A percentile compares a stretch with the other conserved stretches of the same genome.
phyloP scores from a whole-genome alignment of 2,113 vertebrate species.

The Suricata suricatta region DNA sequence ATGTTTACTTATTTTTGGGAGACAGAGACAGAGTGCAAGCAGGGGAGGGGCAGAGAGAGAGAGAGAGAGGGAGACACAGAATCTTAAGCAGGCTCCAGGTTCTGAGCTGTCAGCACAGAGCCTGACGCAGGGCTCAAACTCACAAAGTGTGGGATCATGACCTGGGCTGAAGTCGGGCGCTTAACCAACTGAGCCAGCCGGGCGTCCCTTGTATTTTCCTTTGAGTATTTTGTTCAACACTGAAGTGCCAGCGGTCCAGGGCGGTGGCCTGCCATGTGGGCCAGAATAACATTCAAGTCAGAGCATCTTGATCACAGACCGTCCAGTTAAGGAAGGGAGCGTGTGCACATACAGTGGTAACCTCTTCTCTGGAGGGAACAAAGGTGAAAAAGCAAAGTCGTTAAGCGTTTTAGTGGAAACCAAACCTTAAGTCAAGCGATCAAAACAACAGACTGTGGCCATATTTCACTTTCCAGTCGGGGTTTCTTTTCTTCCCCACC shows the following conservation, averaged over 20 bases:
- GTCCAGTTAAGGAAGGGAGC: fast-evolving
- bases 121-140: too few species aligned
- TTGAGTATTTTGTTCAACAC: neutral
- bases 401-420: slow-evolving; percentile 4
- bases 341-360: fast-evolving
- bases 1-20: too few species aligned
- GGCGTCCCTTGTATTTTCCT: neutral
- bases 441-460: neutral
- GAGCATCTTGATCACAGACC: neutral
- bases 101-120: too few species aligned
- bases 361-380: neutral
- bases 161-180: too few species aligned
- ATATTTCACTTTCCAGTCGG: neutral
- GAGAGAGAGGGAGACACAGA: too few species aligned
- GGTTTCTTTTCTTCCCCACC: neutral
- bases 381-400: neutral
- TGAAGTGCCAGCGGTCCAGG: neutral
- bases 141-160: too few species aligned
- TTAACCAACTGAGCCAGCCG: too few species aligned
- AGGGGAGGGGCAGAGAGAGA: too few species aligned
- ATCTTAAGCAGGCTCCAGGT: too few species aligned
- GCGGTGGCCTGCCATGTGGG: neutral
- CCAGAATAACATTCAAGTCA: neutral
- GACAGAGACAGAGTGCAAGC: too few species aligned
- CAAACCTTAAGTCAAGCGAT: neutral